These are phyloP conservation scores for Aphelocoma californica DNA, from an alignment of 2,797 vertebrate species.

Conservation along the genomic window DNA sequence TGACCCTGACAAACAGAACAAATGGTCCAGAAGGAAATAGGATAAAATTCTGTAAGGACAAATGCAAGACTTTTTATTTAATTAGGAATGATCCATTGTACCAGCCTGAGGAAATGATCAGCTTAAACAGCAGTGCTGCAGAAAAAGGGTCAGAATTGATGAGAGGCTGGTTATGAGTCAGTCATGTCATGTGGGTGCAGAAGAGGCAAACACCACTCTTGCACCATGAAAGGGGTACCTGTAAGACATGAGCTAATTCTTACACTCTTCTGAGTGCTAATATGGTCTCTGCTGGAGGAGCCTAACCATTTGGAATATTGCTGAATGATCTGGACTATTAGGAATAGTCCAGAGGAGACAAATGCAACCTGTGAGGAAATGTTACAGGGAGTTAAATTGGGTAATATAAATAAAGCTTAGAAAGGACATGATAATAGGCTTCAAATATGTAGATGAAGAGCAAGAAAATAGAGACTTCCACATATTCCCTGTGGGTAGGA, in stretches of 20 bases:
- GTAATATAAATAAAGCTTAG: background rate
- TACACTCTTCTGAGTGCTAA: background rate
- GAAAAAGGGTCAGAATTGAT: background rate
- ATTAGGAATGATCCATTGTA: background rate
- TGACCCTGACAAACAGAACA: background rate
- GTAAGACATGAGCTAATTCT: background rate
- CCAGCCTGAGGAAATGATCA: background rate
- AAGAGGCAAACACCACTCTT: background rate
- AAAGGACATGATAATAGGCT: background rate
- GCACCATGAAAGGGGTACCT: background rate
- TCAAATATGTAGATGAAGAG: background rate
- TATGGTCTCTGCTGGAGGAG: background rate
- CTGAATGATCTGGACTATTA: background rate
- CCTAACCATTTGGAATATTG: background rate
- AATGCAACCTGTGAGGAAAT: background rate
- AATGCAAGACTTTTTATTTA: background rate
- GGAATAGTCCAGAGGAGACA: background rate
- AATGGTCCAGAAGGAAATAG: background rate
- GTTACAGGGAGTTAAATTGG: background rate
- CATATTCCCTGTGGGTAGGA: background rate
- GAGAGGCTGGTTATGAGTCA: background rate
- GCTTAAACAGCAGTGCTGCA: background rate
- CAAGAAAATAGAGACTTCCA: background rate
- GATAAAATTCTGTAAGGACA: background rate
- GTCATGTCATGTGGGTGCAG: fast-evolving